A percentile compares a stretch with the other conserved stretches of the same genome.
Evolutionary conservation across 2,113 vertebrate genomes (phyloP).

Genomic region (Psittacula cyanocephala): DNA sequence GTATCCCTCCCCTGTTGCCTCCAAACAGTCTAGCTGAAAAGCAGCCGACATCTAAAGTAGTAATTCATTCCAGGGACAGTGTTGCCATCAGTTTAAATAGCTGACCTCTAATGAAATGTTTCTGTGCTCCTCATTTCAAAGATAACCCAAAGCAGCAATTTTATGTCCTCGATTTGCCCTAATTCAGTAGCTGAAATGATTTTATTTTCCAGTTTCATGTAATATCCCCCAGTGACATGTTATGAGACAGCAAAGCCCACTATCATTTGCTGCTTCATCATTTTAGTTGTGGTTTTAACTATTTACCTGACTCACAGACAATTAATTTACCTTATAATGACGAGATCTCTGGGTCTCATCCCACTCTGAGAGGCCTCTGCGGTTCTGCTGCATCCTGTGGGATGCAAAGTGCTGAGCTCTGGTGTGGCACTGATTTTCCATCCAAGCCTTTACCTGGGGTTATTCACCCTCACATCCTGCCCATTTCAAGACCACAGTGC

Average conservation of each 20-base stretch:
- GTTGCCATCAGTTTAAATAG: not conserved
- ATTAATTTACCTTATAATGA: not conserved
- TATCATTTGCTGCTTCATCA: not conserved
- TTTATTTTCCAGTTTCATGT: not conserved
- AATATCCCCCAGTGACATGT: not conserved
- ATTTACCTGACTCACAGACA: not conserved
- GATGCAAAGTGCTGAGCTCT: not conserved
- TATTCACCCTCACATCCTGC: not conserved
- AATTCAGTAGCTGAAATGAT: not conserved
- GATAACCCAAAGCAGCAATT: not conserved
- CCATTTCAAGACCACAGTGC: not conserved
- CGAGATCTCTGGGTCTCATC: not conserved
- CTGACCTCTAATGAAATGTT: not conserved
- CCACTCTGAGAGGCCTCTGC: not conserved
- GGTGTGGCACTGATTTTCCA: not conserved
- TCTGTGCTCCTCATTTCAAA: not conserved
- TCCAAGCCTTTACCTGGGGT: not conserved
- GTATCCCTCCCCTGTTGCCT: not conserved
- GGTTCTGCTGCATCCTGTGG: not conserved
- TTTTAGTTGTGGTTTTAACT: not conserved
- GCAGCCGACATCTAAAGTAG: not conserved
- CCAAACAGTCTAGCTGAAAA: not conserved
- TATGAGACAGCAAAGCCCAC: not conserved
- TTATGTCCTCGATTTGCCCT: not conserved
- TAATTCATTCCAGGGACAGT: not conserved